Base-by-base conservation (phyloP, 2,797 vertebrate species). In the Phataginus tetradactyla region DNA sequence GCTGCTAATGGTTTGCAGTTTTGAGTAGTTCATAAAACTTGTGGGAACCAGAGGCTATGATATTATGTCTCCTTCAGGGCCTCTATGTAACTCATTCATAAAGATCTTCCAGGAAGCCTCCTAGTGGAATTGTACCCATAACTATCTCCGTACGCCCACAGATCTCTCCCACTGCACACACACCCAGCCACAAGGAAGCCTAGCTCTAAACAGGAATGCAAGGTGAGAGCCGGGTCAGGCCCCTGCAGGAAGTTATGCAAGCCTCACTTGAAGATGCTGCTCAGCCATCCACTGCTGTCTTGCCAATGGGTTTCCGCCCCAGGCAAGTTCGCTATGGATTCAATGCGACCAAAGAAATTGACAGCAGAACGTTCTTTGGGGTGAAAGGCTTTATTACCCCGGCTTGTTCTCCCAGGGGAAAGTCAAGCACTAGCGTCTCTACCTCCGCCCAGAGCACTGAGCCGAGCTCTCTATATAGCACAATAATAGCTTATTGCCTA, bases 71-170 rank as follows among this genome's bases (percentile, higher is more conserved):
- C 17, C 57, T 59, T 87, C 42, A 45, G 15, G 45, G 0, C 37
- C 53, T 91, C 37, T 74, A 49, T 94, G 78, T 39, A 81, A 21
- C 29, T 96, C 45, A 72, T 94, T 97, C 69, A 42, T 34, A 83
- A 10, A 55, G 18, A 71, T 95, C 74, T 96, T 86, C 45, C 51
- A 94, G 91, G 97, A 98, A 96, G 75, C 21, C 49, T 94, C 5
- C 25, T n/a, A 91, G 20, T 75, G 61, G 94, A 97, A 98, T 63
- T 81, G 79, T 17, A 74, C 51, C 69, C 37, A 39, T 92, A 97
- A 97, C 97, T 92, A 0, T 0, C 51, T 39, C 34, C 42, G 78
- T 61, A 23, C 6, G 34, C 15, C 89, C 3, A 45, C 49, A 42
- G n/a, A 15, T 12, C 51, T 42, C 45, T 14, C 27, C 7, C 39